A percentile compares a stretch with the other conserved stretches of the same genome.
Evolutionary conservation across 2,888 invertebrate genomes (phyloP).

Genomic region (Aspidapion aeneum): DNA sequence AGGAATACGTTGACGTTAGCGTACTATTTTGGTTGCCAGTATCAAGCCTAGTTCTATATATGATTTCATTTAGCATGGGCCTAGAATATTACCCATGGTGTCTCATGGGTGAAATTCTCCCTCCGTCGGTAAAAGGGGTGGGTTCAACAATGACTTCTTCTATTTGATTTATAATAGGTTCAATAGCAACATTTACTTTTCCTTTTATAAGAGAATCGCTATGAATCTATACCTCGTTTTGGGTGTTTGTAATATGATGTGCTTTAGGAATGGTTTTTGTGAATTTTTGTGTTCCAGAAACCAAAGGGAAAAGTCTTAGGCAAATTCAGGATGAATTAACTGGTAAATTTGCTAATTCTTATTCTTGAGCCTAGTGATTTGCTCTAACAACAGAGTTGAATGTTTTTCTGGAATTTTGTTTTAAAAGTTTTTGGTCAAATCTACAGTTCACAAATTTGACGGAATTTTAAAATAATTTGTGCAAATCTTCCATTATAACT

Average conservation of each 20-base stretch:
- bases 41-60: constrained; percentile 60
- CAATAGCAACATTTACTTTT: constrained; percentile 72
- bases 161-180: constrained; percentile 70
- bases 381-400: too few species aligned
- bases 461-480: too few species aligned
- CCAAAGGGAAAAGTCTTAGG: constrained; percentile 81
- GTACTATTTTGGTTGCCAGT: constrained; percentile 34
- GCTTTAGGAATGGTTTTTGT: constrained; percentile 28
- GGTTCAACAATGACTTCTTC: constrained; percentile 68
- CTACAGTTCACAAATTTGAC: too few species aligned
- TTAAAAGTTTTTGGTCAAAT: too few species aligned
- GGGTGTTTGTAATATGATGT: constrained; percentile 57
- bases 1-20: constrained; percentile 31
- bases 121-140: constrained; percentile 53
- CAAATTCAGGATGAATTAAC: constrained; percentile 60
- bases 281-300: constrained; percentile 50
- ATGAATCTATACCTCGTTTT: constrained; percentile 67
- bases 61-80: constrained; percentile 64
- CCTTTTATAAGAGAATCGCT: constrained; percentile 53
- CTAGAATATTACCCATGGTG: constrained; percentile 60
- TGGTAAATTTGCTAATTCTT: neutral
- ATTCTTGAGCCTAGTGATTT: too few species aligned
- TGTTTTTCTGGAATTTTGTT: too few species aligned
- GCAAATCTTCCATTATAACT: too few species aligned
- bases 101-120: constrained; percentile 77